Conservation (phyloP, 2,888 invertebrate genomes). For the Caenorhabditis wallacei region DNA sequence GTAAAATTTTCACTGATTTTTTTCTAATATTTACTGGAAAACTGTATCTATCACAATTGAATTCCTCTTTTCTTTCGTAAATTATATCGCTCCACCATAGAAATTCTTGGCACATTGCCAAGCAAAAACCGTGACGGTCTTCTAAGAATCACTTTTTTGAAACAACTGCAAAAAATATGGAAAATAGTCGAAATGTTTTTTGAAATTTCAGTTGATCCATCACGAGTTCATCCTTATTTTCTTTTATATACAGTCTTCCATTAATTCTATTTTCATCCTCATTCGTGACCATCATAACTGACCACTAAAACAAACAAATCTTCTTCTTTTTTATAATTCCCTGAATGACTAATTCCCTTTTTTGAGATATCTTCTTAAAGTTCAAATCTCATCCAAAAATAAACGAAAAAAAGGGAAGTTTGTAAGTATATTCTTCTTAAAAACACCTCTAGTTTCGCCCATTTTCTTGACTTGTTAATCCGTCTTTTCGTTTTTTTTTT, state of each 20-base stretch:
- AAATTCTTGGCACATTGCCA: no score
- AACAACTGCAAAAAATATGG: background rate
- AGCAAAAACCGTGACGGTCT: no score
- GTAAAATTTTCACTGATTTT: background rate
- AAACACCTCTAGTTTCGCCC: constrained; percentile 34
- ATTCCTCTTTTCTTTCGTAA: no score
- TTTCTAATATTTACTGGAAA: background rate
- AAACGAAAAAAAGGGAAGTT: background rate
- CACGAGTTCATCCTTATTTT: background rate
- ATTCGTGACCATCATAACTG: background rate
- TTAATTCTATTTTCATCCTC: no score
- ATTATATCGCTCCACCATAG: no score
- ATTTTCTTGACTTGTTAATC: constrained; percentile 26
- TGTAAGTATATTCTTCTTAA: constrained; percentile 39
- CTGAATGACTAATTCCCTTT: background rate
- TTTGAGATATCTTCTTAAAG: background rate
- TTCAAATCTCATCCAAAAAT: constrained; percentile 15
- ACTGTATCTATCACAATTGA: no score
- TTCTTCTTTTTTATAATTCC: no score
- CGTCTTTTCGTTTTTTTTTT: constrained; percentile 37
- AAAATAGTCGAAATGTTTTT: background rate
- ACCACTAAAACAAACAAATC: constrained; percentile 3
- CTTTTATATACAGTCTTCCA: no score
- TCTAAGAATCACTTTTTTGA: no score
- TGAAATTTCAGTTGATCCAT: background rate